Evolutionary conservation across 2,888 invertebrate genomes (phyloP).

Genomic region (Strigamia maritima): DNA sequence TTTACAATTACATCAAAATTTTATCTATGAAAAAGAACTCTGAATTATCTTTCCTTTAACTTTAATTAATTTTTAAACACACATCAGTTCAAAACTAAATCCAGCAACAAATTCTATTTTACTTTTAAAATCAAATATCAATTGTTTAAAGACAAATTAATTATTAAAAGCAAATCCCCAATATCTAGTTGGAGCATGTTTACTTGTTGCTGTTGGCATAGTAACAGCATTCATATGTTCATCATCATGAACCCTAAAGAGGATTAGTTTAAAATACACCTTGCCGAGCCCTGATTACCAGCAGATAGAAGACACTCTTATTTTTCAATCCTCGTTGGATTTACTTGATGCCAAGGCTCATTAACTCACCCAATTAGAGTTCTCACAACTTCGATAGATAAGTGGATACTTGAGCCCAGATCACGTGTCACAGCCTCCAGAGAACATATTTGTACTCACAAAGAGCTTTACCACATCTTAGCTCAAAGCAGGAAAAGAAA

Average conservation of each 20-base stretch:
- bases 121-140: background rate
- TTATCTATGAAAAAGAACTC: too few species aligned
- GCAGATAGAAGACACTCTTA: slow-evolving; percentile 16
- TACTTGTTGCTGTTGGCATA: slow-evolving; percentile 3
- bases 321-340: slow-evolving; percentile 32
- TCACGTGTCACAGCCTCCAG: slow-evolving; percentile 25
- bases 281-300: slow-evolving; percentile 19
- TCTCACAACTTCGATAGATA: slow-evolving; percentile 30
- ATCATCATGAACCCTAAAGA: background rate
- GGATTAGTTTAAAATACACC: slow-evolving; percentile 14
- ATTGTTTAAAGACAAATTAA: background rate
- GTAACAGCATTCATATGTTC: background rate
- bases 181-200: background rate
- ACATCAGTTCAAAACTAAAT: too few species aligned
- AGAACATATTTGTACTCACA: slow-evolving; percentile 26
- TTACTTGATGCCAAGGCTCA: slow-evolving; percentile 32
- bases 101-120: background rate
- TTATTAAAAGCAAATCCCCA: background rate
- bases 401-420: slow-evolving; percentile 34
- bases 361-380: slow-evolving; percentile 34
- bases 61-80: too few species aligned
- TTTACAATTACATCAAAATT: too few species aligned
- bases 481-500: background rate
- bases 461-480: slow-evolving; percentile 20
- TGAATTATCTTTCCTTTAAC: too few species aligned